These are phyloP conservation scores for Protobothrops mucrosquamatus DNA, from an alignment of 2,113 vertebrate species.

Conservation along the genomic window DNA sequence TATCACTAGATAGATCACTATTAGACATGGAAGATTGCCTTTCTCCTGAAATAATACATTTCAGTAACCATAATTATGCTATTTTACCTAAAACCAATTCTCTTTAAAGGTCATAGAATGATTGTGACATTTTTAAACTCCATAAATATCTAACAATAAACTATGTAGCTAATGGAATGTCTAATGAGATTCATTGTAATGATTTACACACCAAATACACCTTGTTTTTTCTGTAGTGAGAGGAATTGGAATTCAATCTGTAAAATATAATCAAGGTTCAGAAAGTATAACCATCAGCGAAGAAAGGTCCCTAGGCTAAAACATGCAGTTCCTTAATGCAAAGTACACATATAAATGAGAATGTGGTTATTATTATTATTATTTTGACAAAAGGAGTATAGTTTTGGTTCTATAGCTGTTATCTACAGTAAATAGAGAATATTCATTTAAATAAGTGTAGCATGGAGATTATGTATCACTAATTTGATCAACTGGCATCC, in stretches of 20 bases:
- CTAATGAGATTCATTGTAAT: slow-evolving; percentile 13
- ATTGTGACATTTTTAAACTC: background rate
- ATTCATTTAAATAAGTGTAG: slow-evolving; percentile 1
- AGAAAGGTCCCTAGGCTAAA: slow-evolving; percentile 4
- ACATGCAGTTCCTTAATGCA: background rate
- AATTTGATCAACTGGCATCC: background rate
- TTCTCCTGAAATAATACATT: background rate
- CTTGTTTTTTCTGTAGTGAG: background rate
- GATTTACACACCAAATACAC: background rate
- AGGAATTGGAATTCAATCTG: background rate
- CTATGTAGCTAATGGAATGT: background rate
- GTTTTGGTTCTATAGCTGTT: background rate
- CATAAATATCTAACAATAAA: slow-evolving; percentile 20
- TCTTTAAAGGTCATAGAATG: background rate
- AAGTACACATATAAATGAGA: background rate
- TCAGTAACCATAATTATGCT: background rate
- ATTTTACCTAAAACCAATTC: slow-evolving; percentile 3
- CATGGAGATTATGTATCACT: background rate
- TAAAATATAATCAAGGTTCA: background rate
- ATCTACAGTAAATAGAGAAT: background rate
- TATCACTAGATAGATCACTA: background rate
- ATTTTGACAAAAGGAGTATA: background rate
- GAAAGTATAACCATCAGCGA: background rate
- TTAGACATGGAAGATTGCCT: background rate
- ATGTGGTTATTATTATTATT: background rate